Evolutionary conservation across 2,113 vertebrate genomes (phyloP).

Genomic region (Nesoenas mayeri): DNA sequence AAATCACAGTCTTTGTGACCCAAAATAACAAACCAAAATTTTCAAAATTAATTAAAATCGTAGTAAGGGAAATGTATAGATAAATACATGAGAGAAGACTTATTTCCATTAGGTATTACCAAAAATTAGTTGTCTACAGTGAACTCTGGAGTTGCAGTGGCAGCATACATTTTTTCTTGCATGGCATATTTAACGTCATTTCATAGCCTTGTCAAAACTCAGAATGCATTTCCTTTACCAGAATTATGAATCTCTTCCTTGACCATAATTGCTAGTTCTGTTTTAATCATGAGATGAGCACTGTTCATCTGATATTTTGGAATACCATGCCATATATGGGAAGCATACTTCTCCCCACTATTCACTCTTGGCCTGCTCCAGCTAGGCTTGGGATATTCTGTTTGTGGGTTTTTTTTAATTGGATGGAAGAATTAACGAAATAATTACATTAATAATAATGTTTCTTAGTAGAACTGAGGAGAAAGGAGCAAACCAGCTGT

Average conservation of each 20-base stretch:
- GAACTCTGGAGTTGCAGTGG: neutral
- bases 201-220: neutral
- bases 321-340: slow-evolving; percentile 24
- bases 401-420: neutral
- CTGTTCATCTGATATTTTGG: slow-evolving; percentile 29
- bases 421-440: slow-evolving; percentile 31
- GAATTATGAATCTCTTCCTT: neutral
- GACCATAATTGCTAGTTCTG: slow-evolving; percentile 8
- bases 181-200: neutral
- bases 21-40: neutral
- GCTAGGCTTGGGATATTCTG: slow-evolving; percentile 8
- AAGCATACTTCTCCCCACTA: slow-evolving; percentile 17
- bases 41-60: neutral
- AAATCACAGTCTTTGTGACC: neutral
- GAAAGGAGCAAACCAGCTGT: neutral
- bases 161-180: neutral
- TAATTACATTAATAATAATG: neutral
- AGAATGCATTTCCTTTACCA: neutral
- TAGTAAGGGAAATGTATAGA: fast-evolving
- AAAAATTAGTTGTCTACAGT: neutral
- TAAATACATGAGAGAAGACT: neutral
- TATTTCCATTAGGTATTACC: neutral
- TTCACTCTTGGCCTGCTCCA: slow-evolving; percentile 43
- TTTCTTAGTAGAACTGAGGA: neutral
- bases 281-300: slow-evolving; percentile 13